Base-by-base conservation (phyloP, 2,888 invertebrate species). In the Caenorhabditis afra region DNA sequence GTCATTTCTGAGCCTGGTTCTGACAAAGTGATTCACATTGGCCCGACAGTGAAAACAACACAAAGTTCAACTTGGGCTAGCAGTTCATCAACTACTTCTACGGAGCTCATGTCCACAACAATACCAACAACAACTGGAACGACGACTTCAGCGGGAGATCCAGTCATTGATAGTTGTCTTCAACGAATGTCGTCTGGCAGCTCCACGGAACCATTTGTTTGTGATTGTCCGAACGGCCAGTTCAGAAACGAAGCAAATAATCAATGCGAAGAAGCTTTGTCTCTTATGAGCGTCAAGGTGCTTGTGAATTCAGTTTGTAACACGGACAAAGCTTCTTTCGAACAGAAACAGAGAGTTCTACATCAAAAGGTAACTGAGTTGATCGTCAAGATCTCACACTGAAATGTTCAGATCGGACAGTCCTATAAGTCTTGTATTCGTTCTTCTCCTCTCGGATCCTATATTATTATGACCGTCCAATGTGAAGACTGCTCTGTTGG, bases 181-280 rank as follows among this genome's bases (percentile, higher is more conserved):
- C 49, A 8, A 3, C 62, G 39, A 23, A 61, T 78, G 66, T 37
- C 61, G 12, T 47, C 61, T 1, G 49, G 45, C 22, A 50, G 16
- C 12, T 1, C 16, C 0, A 50, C 41, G 37, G 14, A 50, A 16
- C 47, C 41, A 4, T 49, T 66, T 0, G 20, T 74, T 61, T 79
- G 79, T 53, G 67, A 68, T n/a, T 79, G 79, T 64, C 71, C 66
- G 8, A 64, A 70, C 35, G 79, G 79, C 0, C 57, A 79, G 18
- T 68, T 74, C 44, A 71, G 35, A 50, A 75, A 47, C 16, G 10
- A 8, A 3, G 47, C 23, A 18, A 71, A 7, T 5, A 68, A 65
- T n/a, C 29, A 65, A 18, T 79, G 79, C 59, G 74, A 74, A 74
- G 79, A 74, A 61, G 37, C 53, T 0, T 29, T 67, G 5, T 58